These are phyloP conservation scores for Trissolcus japonicus DNA, from an alignment of 2,888 invertebrate species.

Conservation along the genomic window DNA sequence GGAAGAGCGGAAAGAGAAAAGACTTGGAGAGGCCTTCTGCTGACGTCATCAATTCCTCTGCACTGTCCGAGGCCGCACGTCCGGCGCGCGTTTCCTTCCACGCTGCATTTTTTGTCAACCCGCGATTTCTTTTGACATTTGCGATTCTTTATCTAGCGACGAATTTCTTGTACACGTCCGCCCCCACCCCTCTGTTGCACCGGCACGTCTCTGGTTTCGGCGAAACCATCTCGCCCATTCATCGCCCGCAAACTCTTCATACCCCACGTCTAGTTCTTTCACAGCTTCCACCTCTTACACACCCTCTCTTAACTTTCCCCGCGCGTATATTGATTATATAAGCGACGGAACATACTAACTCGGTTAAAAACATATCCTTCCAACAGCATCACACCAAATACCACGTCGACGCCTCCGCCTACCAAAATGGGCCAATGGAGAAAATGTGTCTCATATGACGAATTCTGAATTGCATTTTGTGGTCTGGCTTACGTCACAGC, in stretches of 20 bases:
- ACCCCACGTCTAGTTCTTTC: constrained; percentile 48
- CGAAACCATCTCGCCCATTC: constrained; percentile 26
- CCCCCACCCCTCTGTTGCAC: neutral
- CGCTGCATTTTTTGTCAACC: neutral
- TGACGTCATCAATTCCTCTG: constrained; percentile 69
- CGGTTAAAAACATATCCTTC: constrained; percentile 69
- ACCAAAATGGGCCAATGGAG: constrained; percentile 16
- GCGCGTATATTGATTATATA: constrained; percentile 75
- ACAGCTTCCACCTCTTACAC: constrained; percentile 45
- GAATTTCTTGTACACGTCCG: neutral
- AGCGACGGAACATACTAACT: constrained; percentile 73
- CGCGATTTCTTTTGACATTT: neutral
- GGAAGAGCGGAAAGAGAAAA: constrained; percentile 26
- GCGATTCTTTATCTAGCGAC: constrained; percentile 28
- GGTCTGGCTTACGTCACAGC: neutral
- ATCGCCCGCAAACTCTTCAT: constrained; percentile 35
- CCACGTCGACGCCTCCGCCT: constrained; percentile 41
- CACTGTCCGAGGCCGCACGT: constrained; percentile 64
- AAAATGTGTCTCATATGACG: constrained; percentile 41
- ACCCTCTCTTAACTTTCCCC: constrained; percentile 60
- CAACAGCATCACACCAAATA: constrained; percentile 56
- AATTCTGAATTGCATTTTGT: constrained; percentile 22
- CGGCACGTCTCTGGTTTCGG: constrained; percentile 22
- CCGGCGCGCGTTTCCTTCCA: constrained; percentile 57
- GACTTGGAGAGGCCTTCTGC: constrained; percentile 66